Base-by-base conservation (phyloP, 2,888 invertebrate species). In the Fissipunctia ypsillon region DNA sequence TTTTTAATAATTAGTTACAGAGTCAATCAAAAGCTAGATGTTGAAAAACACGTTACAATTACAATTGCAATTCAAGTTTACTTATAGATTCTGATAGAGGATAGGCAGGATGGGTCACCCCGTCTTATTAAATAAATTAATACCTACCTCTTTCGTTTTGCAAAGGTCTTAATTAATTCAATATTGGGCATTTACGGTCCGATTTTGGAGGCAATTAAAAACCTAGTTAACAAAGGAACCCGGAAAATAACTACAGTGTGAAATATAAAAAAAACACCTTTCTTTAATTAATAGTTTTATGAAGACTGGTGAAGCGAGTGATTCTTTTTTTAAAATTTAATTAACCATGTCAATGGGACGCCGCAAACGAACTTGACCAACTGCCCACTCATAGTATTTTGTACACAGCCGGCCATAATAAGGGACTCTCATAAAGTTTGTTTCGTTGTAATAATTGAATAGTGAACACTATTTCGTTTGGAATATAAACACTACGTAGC, bases 261-360 rank as follows among this genome's bases (percentile, higher is more conserved):
- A 38, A 64, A 19, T 61, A 41, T 5, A 19, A 64, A 41, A 69
- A 63, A 41, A 69, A 63, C 25, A 45, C 35, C 50, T 63, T 69
- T 61, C 19, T n/a, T 48, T 38, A 61, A 41, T 73, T 50, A 75
- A 70, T 71, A 41, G n/a, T 59, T 67, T 59, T 57, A 70, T 81
- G 61, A 54, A 81, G 41, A n/a, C 41, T 41, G 54, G 68, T 76
- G 25, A 43, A 67, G 59, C 83, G 80, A 85, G 87, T 81, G 84
- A 87, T 83, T 88, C 65, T 84, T 81, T 83, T 12, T 77, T 78
- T 86, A 83, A 84, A 31, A 88, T 89, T 90, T 88, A 90, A 91
- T 90, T 87, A 92, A 88, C 82, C 86, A 90, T 92, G 92, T 92
- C 90, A 92, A 90, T 92, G 85, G 91, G 86, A 80, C 90, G 84